Evolutionary conservation across 2,888 invertebrate genomes (phyloP), one percentile per base, ranked within the genome.

Genomic region (Acanthoscelides obtectus): DNA sequence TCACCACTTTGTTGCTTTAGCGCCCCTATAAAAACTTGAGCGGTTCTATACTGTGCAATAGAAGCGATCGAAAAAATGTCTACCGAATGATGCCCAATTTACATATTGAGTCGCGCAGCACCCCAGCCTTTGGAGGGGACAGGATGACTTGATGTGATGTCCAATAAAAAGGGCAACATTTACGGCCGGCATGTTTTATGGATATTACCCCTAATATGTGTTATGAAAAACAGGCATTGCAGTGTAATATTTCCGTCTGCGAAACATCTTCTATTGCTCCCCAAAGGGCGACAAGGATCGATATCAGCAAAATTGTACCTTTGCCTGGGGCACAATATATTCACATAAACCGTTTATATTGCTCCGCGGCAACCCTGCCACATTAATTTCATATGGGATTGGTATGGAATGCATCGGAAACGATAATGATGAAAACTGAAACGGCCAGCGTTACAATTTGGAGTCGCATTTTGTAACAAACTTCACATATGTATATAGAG

Each of bases 141-240:
- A 6, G 6, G 45, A 45, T 45, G 45, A 45, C 45, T 17, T 45
- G 45, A 45, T 45, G 45, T 45, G 45, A 45, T 45, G 45, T 45
- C 45, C 45, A 45, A 45, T 45, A 45, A 45, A 45, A 45, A 45
- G 45, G 45, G 81, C 82, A 81, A 83, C 82, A 81, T 45, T 45
- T 45, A 45, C 45, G 3, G 45, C 45, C 45, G 45, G 45, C 80
- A 80, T 83, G 81, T 83, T 83, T 83, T 83, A 84, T 83, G 83
- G 82, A 82, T 83, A 83, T 83, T 82, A 81, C 82, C 45, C 45
- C 45, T 45, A 45, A 45, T 45, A 81, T 80, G 79, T 81, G 82
- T 80, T 80, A 82, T 81, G 83, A 82, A 83, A 83, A 82, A 83
- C 80, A 82, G 80, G 80, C 81, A 82, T 81, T 82, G 81, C 81